These are phyloP conservation scores for Nothoprocta pentlandii DNA, from an alignment of 2,113 vertebrate species.

Conservation along the genomic window DNA sequence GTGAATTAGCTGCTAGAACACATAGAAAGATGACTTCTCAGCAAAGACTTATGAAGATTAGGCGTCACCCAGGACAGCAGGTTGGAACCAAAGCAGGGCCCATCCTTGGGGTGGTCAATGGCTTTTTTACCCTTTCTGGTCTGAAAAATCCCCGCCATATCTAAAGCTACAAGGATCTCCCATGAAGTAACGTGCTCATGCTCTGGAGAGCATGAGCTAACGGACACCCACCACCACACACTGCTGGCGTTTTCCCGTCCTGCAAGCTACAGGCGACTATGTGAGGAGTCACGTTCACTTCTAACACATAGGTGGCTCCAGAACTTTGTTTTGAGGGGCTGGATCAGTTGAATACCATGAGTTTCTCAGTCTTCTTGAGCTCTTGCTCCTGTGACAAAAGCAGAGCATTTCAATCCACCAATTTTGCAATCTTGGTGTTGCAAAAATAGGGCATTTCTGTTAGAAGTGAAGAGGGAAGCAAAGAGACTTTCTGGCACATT, in stretches of 20 bases:
- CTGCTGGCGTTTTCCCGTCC: not conserved
- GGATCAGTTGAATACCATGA: not conserved
- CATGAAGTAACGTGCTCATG: not conserved
- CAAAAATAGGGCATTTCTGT: constrained; percentile 13
- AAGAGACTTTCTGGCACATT: constrained; percentile 57
- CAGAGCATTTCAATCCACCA: constrained; percentile 18
- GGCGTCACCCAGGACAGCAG: not conserved
- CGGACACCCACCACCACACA: not conserved
- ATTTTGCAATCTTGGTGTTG: not conserved
- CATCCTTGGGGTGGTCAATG: not conserved
- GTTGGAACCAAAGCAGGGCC: not conserved
- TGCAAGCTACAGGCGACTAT: not conserved
- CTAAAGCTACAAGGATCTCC: not conserved
- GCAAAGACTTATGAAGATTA: not conserved
- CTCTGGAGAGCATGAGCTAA: not conserved
- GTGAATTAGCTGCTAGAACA: not conserved
- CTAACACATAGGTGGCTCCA: not conserved
- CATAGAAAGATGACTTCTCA: not conserved
- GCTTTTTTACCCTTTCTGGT: not conserved
- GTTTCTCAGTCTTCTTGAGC: not conserved
- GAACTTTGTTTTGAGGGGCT: not conserved
- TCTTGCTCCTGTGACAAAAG: not conserved
- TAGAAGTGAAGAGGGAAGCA: constrained; percentile 61
- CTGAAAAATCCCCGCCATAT: not conserved
- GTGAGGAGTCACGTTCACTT: not conserved